These are phyloP conservation scores for Glaucomys volans DNA, from an alignment of 2,113 vertebrate species.

Conservation along the genomic window DNA sequence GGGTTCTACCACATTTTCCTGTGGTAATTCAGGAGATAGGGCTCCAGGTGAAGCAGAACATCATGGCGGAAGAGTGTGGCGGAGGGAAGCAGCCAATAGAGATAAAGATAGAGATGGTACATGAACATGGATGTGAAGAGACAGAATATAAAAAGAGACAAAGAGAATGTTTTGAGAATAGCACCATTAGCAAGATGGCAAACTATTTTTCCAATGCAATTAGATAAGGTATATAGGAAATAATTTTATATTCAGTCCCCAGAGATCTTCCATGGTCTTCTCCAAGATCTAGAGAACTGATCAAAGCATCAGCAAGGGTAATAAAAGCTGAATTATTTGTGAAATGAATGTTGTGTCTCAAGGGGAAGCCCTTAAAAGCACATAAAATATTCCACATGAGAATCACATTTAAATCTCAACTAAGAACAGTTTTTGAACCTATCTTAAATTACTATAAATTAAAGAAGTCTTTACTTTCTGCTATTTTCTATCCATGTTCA, in stretches of 20 bases:
- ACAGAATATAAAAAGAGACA: neutral
- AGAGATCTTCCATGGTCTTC: neutral
- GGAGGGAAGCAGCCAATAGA: too few relatives aligned
- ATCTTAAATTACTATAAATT: neutral
- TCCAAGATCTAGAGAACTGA: neutral
- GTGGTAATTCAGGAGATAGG: neutral
- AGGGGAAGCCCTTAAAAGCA: neutral
- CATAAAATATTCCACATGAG: neutral
- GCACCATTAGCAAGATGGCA: neutral
- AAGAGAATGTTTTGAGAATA: neutral
- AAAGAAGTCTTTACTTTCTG: neutral
- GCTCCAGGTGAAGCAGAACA: too few relatives aligned
- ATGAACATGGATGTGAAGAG: too few relatives aligned
- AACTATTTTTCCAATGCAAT: neutral
- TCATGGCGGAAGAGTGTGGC: too few relatives aligned
- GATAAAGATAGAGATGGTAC: rapidly evolving
- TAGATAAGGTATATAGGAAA: neutral
- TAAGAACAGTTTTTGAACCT: neutral
- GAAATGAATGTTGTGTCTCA: neutral
- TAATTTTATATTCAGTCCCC: neutral
- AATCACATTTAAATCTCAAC: neutral
- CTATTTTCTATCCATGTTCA: neutral
- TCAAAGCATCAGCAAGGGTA: neutral
- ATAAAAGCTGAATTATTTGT: neutral
- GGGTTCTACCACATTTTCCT: neutral